Evolutionary conservation across 2,888 invertebrate species (phyloP).

Genomic region (Tenthredo notha): DNA sequence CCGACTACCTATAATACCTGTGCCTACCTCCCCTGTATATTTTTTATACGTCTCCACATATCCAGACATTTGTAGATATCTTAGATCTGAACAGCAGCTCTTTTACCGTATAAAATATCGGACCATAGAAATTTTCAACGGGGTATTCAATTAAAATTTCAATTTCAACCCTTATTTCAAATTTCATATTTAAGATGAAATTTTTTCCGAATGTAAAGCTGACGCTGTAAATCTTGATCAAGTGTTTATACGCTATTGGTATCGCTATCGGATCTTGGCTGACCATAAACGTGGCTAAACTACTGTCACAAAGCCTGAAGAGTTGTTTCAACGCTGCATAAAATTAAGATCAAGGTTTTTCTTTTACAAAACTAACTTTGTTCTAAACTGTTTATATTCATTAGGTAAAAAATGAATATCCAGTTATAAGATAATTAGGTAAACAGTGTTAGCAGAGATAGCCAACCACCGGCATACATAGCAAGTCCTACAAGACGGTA

Average conservation of each 20-base stretch:
- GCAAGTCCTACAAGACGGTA: not conserved
- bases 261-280: not conserved
- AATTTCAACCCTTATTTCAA: not conserved
- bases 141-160: too few relatives aligned
- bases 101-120: not conserved
- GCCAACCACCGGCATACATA: conserved; percentile 20
- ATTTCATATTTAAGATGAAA: not conserved
- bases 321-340: not conserved
- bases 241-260: not conserved
- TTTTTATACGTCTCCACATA: not conserved
- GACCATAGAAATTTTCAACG: not conserved
- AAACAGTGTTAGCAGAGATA: conserved; percentile 23
- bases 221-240: not conserved
- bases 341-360: conserved; percentile 1
- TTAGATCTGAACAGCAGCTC: not conserved
- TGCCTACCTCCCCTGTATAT: not conserved
- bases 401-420: conserved; percentile 13
- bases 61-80: not conserved
- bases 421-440: conserved; percentile 1
- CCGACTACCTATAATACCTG: not conserved
- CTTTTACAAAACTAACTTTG: not conserved
- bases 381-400: not conserved
- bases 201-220: not conserved
- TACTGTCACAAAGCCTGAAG: not conserved
- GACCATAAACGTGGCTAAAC: not conserved